Base-by-base conservation (phyloP, 2,888 invertebrate genomes). In the Melitaea athalia region DNA sequence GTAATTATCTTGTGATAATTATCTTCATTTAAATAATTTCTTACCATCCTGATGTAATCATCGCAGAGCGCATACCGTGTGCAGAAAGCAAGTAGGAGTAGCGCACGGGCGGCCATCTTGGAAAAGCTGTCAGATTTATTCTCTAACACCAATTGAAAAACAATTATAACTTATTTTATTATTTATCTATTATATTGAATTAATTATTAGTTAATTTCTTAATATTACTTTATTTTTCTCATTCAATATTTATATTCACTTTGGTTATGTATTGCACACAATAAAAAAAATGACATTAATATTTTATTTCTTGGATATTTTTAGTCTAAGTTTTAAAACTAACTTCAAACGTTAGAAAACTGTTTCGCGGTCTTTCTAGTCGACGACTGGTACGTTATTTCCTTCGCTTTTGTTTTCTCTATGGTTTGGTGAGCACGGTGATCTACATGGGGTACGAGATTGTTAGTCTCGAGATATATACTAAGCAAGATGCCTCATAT, bases 371-470 rank as follows among this genome's bases (percentile, higher is more conserved):
- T 77, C 77, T 87, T 88, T 89, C 91, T 91, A 90, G 89, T 88
- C 85, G 85, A 80, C 81, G 86, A 91, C 92, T 92, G 91, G 80
- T 85, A 84, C 83, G 84, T 85, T 85, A 83, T 87, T 84, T 88
- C 89, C 88, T 86, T 81, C 81, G 89, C 88, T 87, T 89, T 92
- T 92, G 91, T 92, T 89, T 89, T 85, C 77, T 85, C 73, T 87
- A 91, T 81, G 91, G 79, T 89, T 89, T 89, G 89, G 73, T 91
- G 89, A 85, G 72, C 91, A 91, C 86, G 81, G 68, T 68, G 69
- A 59, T 76, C 7, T 79, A 81, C 81, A 80, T 72, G 85, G 81
- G 84, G 77, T 82, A 68, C 79, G 81, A 79, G 76, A 81, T 70
- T 14, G 43, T 62, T 57, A 42, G 47, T 68, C 68, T 38, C 31